phyloP scores from a whole-genome alignment of 2,113 vertebrate genomes.

The Corythoichthys intestinalis region DNA sequence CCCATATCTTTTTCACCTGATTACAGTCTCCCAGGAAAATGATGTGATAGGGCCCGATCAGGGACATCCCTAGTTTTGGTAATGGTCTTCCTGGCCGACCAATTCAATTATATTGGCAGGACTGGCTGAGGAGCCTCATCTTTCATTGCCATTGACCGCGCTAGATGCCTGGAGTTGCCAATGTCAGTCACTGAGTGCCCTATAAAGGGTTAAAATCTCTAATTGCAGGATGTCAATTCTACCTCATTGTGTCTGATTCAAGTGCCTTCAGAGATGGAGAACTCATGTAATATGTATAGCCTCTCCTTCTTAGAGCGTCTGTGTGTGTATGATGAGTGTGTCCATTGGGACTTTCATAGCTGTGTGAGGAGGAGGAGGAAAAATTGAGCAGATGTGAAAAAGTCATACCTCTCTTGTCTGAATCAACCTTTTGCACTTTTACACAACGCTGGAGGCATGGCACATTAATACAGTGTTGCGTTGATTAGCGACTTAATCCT shows the following conservation, averaged over 20 bases:
- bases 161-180: no score
- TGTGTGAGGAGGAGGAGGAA: constrained; percentile 38
- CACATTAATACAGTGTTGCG: background rate
- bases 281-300: constrained; percentile 69
- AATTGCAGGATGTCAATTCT: constrained; percentile 45
- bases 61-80: no score
- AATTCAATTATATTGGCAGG: no score
- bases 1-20: no score
- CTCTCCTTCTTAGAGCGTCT: constrained; percentile 32
- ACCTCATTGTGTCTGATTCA: constrained; percentile 50
- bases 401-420: background rate
- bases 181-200: no score
- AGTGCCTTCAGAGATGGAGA: constrained; percentile 57
- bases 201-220: background rate
- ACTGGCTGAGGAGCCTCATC: no score
- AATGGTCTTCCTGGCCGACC: no score
- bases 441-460: background rate
- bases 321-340: constrained; percentile 13
- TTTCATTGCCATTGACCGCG: no score
- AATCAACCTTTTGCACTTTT: background rate
- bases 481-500: background rate
- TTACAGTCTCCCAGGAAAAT: no score
- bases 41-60: no score
- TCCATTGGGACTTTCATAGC: constrained; percentile 27
- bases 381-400: constrained; percentile 30